Evolutionary conservation across 2,888 invertebrate genomes (phyloP).

Genomic region (Phengaris alcon): DNA sequence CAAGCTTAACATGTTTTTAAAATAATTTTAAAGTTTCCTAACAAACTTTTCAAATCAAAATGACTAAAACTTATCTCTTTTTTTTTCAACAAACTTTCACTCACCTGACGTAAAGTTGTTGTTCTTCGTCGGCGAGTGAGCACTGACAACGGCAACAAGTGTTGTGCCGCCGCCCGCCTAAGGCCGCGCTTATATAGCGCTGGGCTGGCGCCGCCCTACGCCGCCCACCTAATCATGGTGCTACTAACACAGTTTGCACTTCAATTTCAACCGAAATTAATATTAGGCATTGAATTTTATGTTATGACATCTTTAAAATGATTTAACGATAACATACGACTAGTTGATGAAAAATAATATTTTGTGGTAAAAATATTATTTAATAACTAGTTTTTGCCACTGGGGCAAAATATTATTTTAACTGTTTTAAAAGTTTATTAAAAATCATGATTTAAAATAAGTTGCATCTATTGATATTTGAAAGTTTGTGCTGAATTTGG

Average conservation of each 20-base stretch:
- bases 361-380: neutral
- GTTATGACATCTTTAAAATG: slow-evolving; percentile 14
- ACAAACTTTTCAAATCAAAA: neutral
- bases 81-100: slow-evolving; percentile 41
- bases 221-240: slow-evolving; percentile 63
- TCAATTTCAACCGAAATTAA: slow-evolving; percentile 64
- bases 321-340: neutral
- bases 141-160: slow-evolving; percentile 66
- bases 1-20: neutral
- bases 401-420: neutral
- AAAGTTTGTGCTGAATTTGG: no score
- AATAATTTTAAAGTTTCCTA: neutral
- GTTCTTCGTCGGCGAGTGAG: slow-evolving; percentile 46
- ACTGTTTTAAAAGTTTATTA: no score
- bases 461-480: no score
- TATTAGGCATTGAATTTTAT: slow-evolving; percentile 33
- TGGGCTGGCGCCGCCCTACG: slow-evolving; percentile 50
- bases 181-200: slow-evolving; percentile 64
- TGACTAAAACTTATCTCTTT: neutral
- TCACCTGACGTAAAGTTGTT: slow-evolving; percentile 57
- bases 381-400: neutral
- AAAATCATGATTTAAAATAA: no score
- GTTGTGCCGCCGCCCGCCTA: slow-evolving; percentile 65
- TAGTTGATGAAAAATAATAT: neutral
- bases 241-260: slow-evolving; percentile 70